Base-by-base conservation (phyloP, 2,113 vertebrate species). In the Ploceus nigricollis region DNA sequence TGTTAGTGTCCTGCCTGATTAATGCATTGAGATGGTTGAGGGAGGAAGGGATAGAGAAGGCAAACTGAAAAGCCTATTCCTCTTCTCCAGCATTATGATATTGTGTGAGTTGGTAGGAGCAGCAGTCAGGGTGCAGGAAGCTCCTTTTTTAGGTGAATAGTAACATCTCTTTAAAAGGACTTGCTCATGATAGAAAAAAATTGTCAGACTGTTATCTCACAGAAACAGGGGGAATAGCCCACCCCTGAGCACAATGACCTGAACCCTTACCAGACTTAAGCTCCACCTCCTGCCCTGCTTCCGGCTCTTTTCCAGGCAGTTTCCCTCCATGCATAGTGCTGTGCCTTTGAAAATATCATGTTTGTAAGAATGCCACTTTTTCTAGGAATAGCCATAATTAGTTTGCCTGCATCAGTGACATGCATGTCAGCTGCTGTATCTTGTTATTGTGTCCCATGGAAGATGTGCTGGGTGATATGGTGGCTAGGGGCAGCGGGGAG, bases 381-480 rank as follows among this genome's bases (percentile, higher is more conserved):
- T n/a, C 27, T 57, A 61, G 42, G 56, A 84, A 21, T 21, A 70
- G 39, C 51, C 60, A 10, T 14, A 56, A 47, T 37, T 45, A 31
- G 18, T 42, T 60, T 56, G 77, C 69, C 37, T 66, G 33, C n/a
- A 8, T 31, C 27, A 2, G 44, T 45, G 72, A 35, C 3, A 5
- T 18, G 53, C 21, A 3, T 1, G 1, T 23, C 72, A 23, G 31
- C 53, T 71, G 28, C 79, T 40, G n/a, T 1, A 0, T 30, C 31
- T 47, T 37, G 22, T 39, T 1, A 0, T 31, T 2, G 3, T 47
- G 65, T 45, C 57, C 57, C 57, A 2, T 0, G 1, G 13, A n/a
- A 51, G 37, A 28, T 50, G 25, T 51, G 69, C 50, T 56, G 23
- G 18, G 17, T 11, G 42, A 70, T 48, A 6, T 23, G 21, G n/a